Evolutionary conservation across 2,797 vertebrate genomes (phyloP).

Genomic region (Champsocephalus esox): DNA sequence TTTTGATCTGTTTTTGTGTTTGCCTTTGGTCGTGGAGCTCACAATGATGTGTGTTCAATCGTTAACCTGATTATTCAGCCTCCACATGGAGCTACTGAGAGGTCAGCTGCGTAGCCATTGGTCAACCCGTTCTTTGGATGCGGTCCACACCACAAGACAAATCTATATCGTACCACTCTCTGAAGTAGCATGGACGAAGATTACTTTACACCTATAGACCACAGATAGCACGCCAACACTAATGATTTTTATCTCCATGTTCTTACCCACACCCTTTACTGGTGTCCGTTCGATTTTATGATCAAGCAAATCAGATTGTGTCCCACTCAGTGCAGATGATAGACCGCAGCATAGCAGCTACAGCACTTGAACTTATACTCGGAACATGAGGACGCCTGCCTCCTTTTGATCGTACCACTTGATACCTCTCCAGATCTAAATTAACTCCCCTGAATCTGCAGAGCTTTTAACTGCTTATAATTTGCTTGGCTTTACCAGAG

Average conservation of each 20-base stretch:
- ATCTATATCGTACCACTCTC: conserved; percentile 31
- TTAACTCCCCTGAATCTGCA: conserved; percentile 44
- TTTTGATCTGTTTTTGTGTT: conserved; percentile 29
- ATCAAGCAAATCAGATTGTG: conserved; percentile 71
- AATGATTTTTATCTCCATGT: conserved; percentile 60
- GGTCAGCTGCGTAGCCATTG: conserved; percentile 32
- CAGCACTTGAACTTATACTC: conserved; percentile 40
- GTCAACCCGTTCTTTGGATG: conserved; percentile 33
- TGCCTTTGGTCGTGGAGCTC: conserved; percentile 45
- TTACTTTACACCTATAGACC: conserved; percentile 12
- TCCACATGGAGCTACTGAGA: conserved; percentile 28
- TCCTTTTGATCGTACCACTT: conserved; percentile 50
- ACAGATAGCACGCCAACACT: conserved; percentile 38
- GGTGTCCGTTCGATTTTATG: conserved; percentile 65
- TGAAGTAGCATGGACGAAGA: conserved; percentile 14
- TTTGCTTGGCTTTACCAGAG: not conserved
- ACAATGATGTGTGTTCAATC: conserved; percentile 58
- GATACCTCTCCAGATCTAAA: conserved; percentile 60
- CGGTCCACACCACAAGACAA: conserved; percentile 54
- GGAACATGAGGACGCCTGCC: conserved; percentile 38
- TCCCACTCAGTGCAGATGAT: conserved; percentile 48
- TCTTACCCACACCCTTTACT: conserved; percentile 19
- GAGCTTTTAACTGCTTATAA: conserved; percentile 31
- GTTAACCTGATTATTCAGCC: conserved; percentile 68
- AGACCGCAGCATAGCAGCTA: conserved; percentile 43